A percentile compares a stretch with the other conserved stretches of the same genome.
These are phyloP conservation scores for Lycia hirtaria DNA, from an alignment of 2,888 invertebrate genomes.

Conservation along the genomic window DNA sequence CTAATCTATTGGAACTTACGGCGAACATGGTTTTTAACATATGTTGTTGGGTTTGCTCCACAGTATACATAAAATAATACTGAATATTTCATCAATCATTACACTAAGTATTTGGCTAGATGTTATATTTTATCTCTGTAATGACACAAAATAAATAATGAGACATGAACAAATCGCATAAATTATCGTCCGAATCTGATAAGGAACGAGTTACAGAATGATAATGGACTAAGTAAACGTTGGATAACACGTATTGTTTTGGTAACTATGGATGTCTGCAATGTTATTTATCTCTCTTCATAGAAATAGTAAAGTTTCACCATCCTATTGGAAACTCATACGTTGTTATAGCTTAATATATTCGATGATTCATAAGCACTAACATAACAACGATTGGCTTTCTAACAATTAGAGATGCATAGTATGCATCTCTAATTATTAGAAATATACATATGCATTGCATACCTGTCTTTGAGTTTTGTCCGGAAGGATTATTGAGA, in stretches of 20 bases:
- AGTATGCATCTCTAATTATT: too few species aligned
- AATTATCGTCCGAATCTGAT: conserved; percentile 31
- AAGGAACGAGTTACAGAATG: conserved; percentile 19
- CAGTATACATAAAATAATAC: not conserved
- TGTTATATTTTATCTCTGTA: conserved; percentile 11
- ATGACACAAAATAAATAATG: too few species aligned
- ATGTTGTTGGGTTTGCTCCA: not conserved
- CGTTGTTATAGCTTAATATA: not conserved
- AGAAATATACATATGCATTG: conserved; percentile 45
- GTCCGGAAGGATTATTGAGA: conserved; percentile 87
- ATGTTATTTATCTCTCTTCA: conserved; percentile 15
- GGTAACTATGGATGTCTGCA: conserved; percentile 10
- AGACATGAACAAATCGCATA: conserved; percentile 16
- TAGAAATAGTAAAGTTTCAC: not conserved
- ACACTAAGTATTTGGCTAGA: not conserved
- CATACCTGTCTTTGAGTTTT: conserved; percentile 88
- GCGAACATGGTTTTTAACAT: not conserved
- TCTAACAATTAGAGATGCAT: conserved; percentile 1
- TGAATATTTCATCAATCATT: not conserved
- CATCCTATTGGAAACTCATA: conserved; percentile 3
- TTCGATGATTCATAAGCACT: conserved; percentile 4
- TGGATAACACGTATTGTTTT: conserved; percentile 21
- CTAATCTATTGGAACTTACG: conserved; percentile 30
- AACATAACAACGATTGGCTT: not conserved
- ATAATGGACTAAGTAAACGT: conserved; percentile 19